These are phyloP conservation scores for Gymnopithys bicolor DNA, from an alignment of 2,797 vertebrate species.

Conservation along the genomic window DNA sequence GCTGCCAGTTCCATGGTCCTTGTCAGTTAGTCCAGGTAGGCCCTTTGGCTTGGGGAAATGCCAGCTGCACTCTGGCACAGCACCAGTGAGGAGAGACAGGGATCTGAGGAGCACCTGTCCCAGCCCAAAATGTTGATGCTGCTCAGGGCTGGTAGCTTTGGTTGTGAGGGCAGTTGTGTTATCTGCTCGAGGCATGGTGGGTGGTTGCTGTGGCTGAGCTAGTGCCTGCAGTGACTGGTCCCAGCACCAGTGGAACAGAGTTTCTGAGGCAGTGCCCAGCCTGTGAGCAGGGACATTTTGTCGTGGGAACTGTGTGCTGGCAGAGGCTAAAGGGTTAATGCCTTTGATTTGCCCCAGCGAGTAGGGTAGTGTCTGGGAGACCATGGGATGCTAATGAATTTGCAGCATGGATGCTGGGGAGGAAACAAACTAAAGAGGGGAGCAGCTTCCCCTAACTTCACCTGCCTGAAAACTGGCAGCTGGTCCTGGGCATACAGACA, in stretches of 20 bases:
- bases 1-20: background rate
- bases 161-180: background rate
- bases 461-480: accelerated
- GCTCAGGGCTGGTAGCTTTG: background rate
- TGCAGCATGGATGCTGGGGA: background rate
- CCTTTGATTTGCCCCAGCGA: background rate
- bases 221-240: background rate
- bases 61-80: background rate
- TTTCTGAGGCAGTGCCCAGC: background rate
- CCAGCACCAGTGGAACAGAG: accelerated
- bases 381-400: background rate
- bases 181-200: background rate
- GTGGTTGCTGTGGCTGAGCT: background rate
- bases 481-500: accelerated
- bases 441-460: background rate
- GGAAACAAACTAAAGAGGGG: background rate
- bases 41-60: background rate
- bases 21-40: background rate
- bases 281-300: background rate
- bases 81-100: background rate
- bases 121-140: background rate
- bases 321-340: background rate
- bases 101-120: background rate
- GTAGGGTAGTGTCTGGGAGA: background rate
- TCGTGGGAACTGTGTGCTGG: background rate